Evolutionary conservation across 2,797 vertebrate species (phyloP), one percentile per base, ranked within the genome.

Genomic region (Corythornis leucogaster): DNA sequence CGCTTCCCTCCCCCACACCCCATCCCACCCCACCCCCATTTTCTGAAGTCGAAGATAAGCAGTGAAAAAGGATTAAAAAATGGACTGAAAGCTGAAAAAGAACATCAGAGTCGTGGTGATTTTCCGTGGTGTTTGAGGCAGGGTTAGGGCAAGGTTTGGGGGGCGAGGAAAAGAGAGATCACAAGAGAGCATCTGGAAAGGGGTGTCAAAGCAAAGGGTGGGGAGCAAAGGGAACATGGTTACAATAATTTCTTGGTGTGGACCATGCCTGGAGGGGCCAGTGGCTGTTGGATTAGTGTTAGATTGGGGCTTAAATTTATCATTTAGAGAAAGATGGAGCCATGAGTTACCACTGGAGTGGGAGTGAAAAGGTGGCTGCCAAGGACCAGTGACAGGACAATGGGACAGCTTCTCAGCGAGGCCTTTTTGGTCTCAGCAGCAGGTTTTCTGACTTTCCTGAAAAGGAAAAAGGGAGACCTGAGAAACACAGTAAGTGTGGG

Each of bases 51-150:
- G 0, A 92, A 94, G 83, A 92, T 82, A 90, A 95, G 80, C 31
- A 82, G 77, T 59, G 55, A 62, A 84, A 95, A 94, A 82, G 50
- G n/a, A 92, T 81, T 57, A 91, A 95, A 92, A 33, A 15, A 25
- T 11, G 28, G 20, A 81, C 17, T 48, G 24, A 93, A 95, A 93
- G n/a, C 63, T 87, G 79, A 53, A 92, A 95, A 95, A 91, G 51
- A 85, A 61, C 67, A 80, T 87, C 81, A 83, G 80, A 88, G 31
- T 22, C 75, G 9, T 79, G 24, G 28, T 90, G 69, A 33, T 24
- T 91, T 94, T 93, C 45, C 50, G 38, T 63, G 70, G 79, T 10
- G 5, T 85, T 86, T 94, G 77, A 91, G 45, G 67, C 15, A 24
- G 61, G 25, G 28, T 55, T 59, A 53, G 30, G 53, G 31, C 28